A percentile compares a stretch with the other conserved stretches of the same genome.
These are phyloP conservation scores for Coregonus clupeaformis DNA, from an alignment of 2,113 vertebrate species.

Conservation along the genomic window DNA sequence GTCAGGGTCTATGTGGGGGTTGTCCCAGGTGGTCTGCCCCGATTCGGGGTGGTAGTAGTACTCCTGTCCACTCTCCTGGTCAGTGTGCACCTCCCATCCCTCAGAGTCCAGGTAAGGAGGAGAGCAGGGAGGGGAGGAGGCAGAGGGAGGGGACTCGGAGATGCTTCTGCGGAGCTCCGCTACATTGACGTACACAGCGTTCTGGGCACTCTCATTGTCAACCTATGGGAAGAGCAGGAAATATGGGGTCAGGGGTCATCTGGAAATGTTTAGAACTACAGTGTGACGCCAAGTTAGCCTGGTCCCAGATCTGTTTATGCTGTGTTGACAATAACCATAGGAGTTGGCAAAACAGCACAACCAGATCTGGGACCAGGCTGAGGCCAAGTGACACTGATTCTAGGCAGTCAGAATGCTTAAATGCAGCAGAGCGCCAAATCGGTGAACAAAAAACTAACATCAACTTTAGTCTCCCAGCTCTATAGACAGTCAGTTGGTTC, in stretches of 20 bases:
- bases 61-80: conserved; percentile 80
- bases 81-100: conserved; percentile 88
- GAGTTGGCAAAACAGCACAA: too few species aligned
- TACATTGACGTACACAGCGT: conserved; percentile 85
- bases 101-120: conserved; percentile 40
- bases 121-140: conserved; percentile 4
- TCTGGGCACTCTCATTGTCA: conserved; percentile 52
- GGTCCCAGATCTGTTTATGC: too few species aligned
- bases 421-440: not conserved
- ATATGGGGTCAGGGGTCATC: not conserved
- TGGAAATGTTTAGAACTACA: not conserved
- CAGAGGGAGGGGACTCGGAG: not conserved
- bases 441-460: not conserved
- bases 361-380: too few species aligned
- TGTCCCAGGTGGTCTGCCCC: conserved; percentile 89
- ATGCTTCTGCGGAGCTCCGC: conserved; percentile 69
- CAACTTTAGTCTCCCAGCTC: not conserved
- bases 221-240: conserved; percentile 43
- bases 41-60: conserved; percentile 88
- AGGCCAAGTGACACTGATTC: too few species aligned
- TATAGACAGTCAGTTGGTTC: not conserved
- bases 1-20: conserved; percentile 69
- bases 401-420: too few species aligned
- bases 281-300: not conserved
- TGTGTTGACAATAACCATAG: too few species aligned